phyloP scores from a whole-genome alignment of 2,797 vertebrate genomes.

The Tamandua tetradactyla region DNA sequence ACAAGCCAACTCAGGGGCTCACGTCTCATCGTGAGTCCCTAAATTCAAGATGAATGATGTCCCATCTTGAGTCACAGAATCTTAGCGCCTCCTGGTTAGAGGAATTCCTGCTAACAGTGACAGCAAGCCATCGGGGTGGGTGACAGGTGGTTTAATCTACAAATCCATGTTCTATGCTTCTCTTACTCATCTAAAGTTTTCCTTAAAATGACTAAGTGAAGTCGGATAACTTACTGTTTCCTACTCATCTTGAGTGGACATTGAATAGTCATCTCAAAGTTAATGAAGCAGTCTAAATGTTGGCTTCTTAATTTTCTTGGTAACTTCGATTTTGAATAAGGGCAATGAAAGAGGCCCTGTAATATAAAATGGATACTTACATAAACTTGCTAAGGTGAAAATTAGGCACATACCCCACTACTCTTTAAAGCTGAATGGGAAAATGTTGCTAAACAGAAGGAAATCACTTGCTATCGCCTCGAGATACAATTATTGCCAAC shows the following conservation, averaged over 20 bases:
- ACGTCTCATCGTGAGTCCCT: background rate
- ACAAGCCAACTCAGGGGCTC: too few species aligned
- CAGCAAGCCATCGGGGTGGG: fast-evolving
- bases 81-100: too few species aligned
- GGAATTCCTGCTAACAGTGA: fast-evolving
- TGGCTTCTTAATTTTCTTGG: slow-evolving; percentile 6
- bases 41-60: background rate
- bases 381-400: slow-evolving; percentile 48
- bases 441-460: slow-evolving; percentile 7
- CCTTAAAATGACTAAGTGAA: slow-evolving; percentile 59
- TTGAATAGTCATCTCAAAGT: slow-evolving; percentile 65
- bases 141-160: background rate
- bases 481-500: fast-evolving
- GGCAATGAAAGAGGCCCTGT: background rate
- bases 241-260: background rate
- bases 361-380: slow-evolving; percentile 67
- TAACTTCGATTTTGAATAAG: slow-evolving; percentile 65
- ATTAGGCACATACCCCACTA: background rate
- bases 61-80: background rate
- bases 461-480: background rate
- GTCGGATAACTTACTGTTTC: slow-evolving; percentile 66
- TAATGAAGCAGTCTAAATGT: slow-evolving; percentile 63
- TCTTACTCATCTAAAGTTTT: slow-evolving; percentile 39
- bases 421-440: background rate
- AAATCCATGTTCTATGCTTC: background rate